phyloP scores from a whole-genome alignment of 2,888 invertebrate species.

The Drosophila lutescens region DNA sequence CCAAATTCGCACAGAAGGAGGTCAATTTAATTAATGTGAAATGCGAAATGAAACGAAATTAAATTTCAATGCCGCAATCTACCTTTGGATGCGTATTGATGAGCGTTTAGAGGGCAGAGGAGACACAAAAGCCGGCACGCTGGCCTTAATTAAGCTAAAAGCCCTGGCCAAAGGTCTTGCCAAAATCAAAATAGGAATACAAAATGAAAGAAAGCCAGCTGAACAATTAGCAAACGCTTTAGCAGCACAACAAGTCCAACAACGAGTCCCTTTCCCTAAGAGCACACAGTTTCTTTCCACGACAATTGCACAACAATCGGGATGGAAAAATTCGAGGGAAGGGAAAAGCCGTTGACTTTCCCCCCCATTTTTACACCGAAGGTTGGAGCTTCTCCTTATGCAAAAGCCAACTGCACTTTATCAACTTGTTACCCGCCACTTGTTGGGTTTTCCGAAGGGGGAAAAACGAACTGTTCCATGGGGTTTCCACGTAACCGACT shows the following conservation, averaged over 20 bases:
- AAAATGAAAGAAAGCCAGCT: conserved; percentile 1
- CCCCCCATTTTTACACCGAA: conserved; percentile 3
- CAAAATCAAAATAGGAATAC: not conserved
- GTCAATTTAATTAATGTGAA: conserved; percentile 43
- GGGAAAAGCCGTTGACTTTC: too few relatives aligned
- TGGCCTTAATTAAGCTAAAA: conserved; percentile 43
- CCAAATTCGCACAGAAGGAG: conserved; percentile 12
- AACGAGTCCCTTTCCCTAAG: conserved; percentile 14
- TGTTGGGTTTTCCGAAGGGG: conserved; percentile 18
- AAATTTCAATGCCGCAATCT: conserved; percentile 30
- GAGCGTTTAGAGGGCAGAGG: not conserved
- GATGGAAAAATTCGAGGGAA: not conserved
- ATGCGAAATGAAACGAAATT: conserved; percentile 35
- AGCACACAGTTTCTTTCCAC: not conserved
- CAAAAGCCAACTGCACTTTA: conserved; percentile 25
- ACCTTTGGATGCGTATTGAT: conserved; percentile 24
- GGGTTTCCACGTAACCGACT: conserved; percentile 12
- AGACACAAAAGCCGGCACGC: conserved; percentile 4
- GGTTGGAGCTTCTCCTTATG: conserved; percentile 29
- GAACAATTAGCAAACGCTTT: conserved; percentile 32
- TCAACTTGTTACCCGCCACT: conserved; percentile 31
- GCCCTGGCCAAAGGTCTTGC: conserved; percentile 16
- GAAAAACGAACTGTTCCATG: not conserved
- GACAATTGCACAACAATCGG: conserved; percentile 29
- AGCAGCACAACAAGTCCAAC: not conserved